Percentiles rank a stretch among this genome's conserved stretches.
Conservation (phyloP, 2,888 invertebrate species). For the Anoncus sp. region DNA sequence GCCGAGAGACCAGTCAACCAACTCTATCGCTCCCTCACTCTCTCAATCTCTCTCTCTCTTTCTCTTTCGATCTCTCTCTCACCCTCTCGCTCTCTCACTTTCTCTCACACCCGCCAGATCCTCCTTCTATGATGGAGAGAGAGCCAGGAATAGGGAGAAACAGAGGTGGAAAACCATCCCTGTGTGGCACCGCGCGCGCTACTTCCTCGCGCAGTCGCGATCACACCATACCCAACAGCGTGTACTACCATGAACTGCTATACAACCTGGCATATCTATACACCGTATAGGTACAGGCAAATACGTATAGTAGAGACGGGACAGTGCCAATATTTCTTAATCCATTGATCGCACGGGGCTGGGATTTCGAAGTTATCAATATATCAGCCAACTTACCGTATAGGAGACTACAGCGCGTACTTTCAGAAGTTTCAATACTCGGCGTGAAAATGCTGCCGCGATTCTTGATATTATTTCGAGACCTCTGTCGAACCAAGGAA, state of each 20-base stretch:
- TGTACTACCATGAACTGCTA: constrained; percentile 36
- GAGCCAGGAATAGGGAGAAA: constrained; percentile 1
- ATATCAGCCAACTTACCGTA: no score
- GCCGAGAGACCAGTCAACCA: constrained; percentile 48
- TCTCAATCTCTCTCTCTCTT: constrained; percentile 45
- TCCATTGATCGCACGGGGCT: constrained; percentile 14
- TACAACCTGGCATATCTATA: constrained; percentile 5
- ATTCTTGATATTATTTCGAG: no score
- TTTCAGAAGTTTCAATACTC: no score
- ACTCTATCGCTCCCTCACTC: constrained; percentile 29
- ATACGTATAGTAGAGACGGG: neutral
- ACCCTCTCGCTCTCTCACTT: constrained; percentile 30
- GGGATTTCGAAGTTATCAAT: neutral
- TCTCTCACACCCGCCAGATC: constrained; percentile 41
- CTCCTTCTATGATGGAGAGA: neutral
- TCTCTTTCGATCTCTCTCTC: constrained; percentile 31
- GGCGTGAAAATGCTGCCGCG: no score
- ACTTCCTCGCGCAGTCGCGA: constrained; percentile 62
- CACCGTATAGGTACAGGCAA: no score
- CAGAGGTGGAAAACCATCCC: constrained; percentile 35
- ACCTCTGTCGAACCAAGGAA: no score
- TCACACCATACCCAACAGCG: constrained; percentile 43
- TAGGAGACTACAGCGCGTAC: no score
- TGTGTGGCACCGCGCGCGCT: constrained; percentile 61
- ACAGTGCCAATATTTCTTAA: constrained; percentile 12